phyloP scores from a whole-genome alignment of 2,113 vertebrate genomes.

The Calidris pugnax region DNA sequence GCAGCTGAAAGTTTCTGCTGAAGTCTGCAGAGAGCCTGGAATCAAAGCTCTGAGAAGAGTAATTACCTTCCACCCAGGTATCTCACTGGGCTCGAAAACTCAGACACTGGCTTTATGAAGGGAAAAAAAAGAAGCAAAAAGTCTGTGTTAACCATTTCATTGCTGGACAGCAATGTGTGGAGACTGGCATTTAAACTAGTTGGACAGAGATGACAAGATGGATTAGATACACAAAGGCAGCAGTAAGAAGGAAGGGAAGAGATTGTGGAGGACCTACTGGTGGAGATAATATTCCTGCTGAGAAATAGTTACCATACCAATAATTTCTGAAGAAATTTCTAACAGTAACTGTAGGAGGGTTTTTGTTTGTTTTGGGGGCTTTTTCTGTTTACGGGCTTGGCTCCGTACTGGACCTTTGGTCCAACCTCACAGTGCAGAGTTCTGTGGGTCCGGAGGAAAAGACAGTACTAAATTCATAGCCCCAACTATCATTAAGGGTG shows the following conservation, averaged over 20 bases:
- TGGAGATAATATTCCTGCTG: background rate
- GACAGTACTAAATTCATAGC: background rate
- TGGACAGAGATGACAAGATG: background rate
- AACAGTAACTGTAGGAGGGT: background rate
- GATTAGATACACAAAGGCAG: background rate
- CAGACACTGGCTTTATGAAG: background rate
- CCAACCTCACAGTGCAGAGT: background rate
- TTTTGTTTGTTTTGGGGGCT: conserved; percentile 1
- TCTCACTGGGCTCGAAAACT: background rate
- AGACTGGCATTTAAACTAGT: background rate
- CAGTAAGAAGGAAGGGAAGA: background rate
- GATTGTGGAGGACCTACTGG: background rate
- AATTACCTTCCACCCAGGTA: background rate
- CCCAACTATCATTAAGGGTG: background rate
- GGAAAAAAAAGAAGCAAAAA: background rate
- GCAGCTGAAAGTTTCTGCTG: too few relatives aligned
- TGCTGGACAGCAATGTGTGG: background rate
- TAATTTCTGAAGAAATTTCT: conserved; percentile 3
- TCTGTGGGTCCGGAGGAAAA: background rate
- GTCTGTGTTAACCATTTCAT: background rate
- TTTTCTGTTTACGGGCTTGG: background rate
- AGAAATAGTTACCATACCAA: background rate
- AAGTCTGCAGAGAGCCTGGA: background rate
- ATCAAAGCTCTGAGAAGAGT: background rate
- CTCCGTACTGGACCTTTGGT: background rate